Base-by-base conservation (phyloP, 92 coral and sea anemone species). In the Phymanthus crucifer region DNA sequence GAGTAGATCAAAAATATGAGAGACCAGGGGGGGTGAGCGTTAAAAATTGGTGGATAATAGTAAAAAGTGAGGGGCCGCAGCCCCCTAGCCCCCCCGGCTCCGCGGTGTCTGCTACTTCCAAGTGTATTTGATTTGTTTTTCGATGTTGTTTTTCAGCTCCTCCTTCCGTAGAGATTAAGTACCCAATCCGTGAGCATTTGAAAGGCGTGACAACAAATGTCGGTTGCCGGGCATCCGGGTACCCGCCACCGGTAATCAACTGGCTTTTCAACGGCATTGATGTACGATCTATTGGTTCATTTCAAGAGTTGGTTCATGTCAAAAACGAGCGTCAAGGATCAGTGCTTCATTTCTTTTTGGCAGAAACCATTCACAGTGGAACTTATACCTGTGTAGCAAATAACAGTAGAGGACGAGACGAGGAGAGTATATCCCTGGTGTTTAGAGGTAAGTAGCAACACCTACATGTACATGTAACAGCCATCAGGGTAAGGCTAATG, bases 401-500 rank as follows among this genome's bases (percentile, higher is more conserved):
- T 21, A 76, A 76, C 50, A 54, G 16, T 16, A 34, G n/a, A 52
- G 71, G 80, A 19, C 69, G 33, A 33, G 80, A 57, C 43, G 66
- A 66, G 36, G 10, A 7, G 32, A 61, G 52, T 76, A 57, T n/a
- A 29, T 6, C 18, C 21, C 6, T 76, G 24, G 34, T 6, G 40
- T 23, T 76, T 26, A 57, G 61, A 74, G 13, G 78, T 74, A 74
- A 74, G 34, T 72, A n/a, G n/a, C n/a, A n/a, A n/a, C n/a, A 40
- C 21, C 4, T 47, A 38, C 7, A 38, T 38, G 10, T 38, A 38
- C 45, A 38, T 11, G 45, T 38, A 38, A 11, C 10, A 38, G 7
- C 45, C 45, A 38, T n/a, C n/a, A n/a, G n/a, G 45, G 3, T 17
- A 50, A 50, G 57, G 1, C 4, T 21, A 50, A 50, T 50, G 23